Percentiles rank a stretch among this genome's conserved stretches.
Evolutionary conservation across 2,113 vertebrate genomes (phyloP).

Genomic region (Thamnophis sirtalis): DNA sequence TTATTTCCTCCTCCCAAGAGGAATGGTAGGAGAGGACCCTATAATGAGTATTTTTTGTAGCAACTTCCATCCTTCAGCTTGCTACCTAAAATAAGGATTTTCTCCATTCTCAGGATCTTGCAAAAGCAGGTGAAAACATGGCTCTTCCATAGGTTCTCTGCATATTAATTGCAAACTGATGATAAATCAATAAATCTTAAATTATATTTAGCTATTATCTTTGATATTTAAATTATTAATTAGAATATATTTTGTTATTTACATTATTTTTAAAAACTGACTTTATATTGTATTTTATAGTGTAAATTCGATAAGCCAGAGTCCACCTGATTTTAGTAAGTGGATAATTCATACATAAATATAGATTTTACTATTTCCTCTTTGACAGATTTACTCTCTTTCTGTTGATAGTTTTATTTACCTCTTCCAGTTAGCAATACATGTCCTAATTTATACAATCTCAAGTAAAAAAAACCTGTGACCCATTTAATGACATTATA

Average conservation of each 20-base stretch:
- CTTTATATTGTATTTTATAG: background rate
- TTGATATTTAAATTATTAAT: background rate
- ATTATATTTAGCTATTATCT: background rate
- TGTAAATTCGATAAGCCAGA: background rate
- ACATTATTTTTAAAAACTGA: background rate
- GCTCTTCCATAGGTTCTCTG: background rate
- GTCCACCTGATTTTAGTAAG: background rate
- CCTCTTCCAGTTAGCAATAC: slow-evolving; percentile 6
- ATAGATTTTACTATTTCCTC: slow-evolving; percentile 16
- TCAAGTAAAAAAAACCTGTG: slow-evolving; percentile 35
- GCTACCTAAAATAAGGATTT: background rate
- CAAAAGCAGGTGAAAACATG: background rate
- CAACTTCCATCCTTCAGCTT: background rate
- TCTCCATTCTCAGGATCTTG: background rate
- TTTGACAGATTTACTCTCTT: slow-evolving; percentile 18
- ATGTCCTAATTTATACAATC: slow-evolving; percentile 28
- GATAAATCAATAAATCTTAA: background rate
- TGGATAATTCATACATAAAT: background rate
- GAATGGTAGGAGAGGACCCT: background rate
- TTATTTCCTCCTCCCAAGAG: background rate
- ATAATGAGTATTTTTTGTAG: background rate
- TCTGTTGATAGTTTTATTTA: slow-evolving; percentile 35
- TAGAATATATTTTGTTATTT: background rate
- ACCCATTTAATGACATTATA: background rate
- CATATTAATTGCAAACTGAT: background rate